Base-by-base conservation (phyloP, 2,888 invertebrate species). In the Drosophila colorata region DNA sequence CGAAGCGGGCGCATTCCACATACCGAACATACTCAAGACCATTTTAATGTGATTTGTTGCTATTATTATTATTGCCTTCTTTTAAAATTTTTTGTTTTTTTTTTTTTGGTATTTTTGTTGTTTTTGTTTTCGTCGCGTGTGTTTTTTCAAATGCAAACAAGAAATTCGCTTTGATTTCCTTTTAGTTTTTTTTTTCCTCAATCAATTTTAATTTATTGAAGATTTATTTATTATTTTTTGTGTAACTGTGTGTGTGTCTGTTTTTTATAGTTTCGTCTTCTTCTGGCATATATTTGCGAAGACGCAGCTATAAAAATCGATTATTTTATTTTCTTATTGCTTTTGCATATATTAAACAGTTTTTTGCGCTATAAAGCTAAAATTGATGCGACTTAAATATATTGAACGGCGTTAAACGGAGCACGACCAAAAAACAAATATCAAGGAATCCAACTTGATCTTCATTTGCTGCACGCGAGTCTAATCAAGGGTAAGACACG, bases 401-500 rank as follows among this genome's bases (percentile, higher is more conserved):
- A 56, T 48, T 58, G 48, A 59, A 11, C 31, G 46, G 16, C 35
- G 67, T 37, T 52, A 59, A 68, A 68, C 68, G 59, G 48, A 52
- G 59, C 51, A 68, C 59, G 40, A 46, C 58, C 51, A 58, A 66
- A 13, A 18, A 72, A 38, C 35, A 57, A 48, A 44, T 38, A 52
- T 59, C 58, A 60, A 77, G 73, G 73, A 75, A 73, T 64, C 44
- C 16, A 73, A 68, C 57, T 59, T 68, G 78, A 73, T 77, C 63
- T 68, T 75, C 56, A 77, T 60, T 68, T 73, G 51, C 64, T 49
- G 69, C 73, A 77, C 78, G 78, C 73, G 63, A 68, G 47, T 51
- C 69, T 48, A 73, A 68, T 57, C 74, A 75, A 75, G 74, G 78
- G 74, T 75, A 77, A 75, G 74, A 41, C 41, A n/a, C 33, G n/a